A percentile compares a stretch with the other conserved stretches of the same genome.
Conservation (phyloP, 2,888 invertebrate genomes). For the Agrypnus murinus region DNA sequence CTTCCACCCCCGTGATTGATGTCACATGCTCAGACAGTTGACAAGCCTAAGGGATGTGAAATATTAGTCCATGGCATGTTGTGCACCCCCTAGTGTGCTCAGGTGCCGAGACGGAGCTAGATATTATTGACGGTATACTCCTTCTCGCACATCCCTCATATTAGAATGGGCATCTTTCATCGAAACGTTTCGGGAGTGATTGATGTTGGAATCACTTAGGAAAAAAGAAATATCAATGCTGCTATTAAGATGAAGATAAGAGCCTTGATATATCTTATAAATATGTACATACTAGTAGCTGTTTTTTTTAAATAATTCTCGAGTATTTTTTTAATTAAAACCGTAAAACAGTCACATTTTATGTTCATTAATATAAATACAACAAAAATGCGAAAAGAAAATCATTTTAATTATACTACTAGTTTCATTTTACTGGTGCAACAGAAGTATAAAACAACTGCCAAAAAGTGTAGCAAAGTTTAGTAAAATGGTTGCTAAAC, state of each 20-base stretch:
- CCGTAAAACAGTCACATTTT: no score
- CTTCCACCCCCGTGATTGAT: conserved; percentile 62
- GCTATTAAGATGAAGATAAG: conserved; percentile 18
- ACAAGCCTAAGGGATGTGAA: conserved; percentile 61
- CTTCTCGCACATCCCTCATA: conserved; percentile 44
- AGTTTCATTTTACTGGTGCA: no score
- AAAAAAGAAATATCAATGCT: conserved; percentile 31
- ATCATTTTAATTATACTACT: no score
- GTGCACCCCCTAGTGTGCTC: conserved; percentile 55
- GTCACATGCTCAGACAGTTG: conserved; percentile 60
- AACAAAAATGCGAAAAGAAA: no score
- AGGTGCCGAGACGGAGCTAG: conserved; percentile 55
- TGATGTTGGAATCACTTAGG: conserved; percentile 39
- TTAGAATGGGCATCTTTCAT: conserved; percentile 48
- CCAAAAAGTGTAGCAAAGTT: no score
- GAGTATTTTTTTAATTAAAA: no score
- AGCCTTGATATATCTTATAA: conserved; percentile 14
- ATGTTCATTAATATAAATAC: no score
- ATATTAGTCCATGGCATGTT: conserved; percentile 58
- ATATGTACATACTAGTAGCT: no score
- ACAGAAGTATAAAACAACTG: no score
- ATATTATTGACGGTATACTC: conserved; percentile 51
- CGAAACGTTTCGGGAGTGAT: conserved; percentile 38
- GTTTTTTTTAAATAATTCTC: no score
- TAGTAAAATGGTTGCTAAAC: no score